A percentile compares a stretch with the other conserved stretches of the same genome.
phyloP scores from a whole-genome alignment of 2,113 vertebrate genomes.

The Tinamus guttatus region DNA sequence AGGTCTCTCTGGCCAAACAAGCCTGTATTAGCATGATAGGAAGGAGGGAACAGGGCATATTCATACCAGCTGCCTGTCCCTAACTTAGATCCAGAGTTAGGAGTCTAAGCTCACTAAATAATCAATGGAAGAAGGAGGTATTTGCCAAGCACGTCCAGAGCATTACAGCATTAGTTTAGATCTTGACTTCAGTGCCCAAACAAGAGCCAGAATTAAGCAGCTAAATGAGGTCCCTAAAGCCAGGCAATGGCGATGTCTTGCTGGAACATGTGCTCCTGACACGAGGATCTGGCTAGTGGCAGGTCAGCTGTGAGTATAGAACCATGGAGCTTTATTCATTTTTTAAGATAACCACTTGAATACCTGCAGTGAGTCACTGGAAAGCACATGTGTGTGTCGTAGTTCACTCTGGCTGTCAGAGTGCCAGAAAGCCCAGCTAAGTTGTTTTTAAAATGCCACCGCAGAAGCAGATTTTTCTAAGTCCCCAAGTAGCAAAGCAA shows the following conservation, averaged over 20 bases:
- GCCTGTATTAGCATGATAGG: neutral
- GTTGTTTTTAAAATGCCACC: slow-evolving; percentile 32
- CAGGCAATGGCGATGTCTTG: neutral
- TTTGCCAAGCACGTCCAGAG: neutral
- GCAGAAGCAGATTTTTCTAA: neutral
- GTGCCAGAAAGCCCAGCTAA: slow-evolving; percentile 10
- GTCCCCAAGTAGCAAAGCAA: slow-evolving; percentile 57
- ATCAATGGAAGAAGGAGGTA: neutral
- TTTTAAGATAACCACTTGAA: neutral
- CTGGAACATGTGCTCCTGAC: neutral
- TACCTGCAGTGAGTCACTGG: neutral
- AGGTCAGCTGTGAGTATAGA: neutral
- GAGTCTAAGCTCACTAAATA: neutral
- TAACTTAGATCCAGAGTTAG: neutral
- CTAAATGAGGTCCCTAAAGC: neutral
- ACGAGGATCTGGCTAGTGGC: neutral
- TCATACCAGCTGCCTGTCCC: neutral
- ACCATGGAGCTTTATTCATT: neutral
- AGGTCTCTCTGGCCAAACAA: too few species aligned
- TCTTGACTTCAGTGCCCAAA: neutral
- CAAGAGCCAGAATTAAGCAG: neutral
- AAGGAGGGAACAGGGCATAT: neutral
- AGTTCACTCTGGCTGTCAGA: neutral
- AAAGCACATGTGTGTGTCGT: neutral
- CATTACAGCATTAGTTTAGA: neutral